Base-by-base conservation (phyloP, 2,888 invertebrate genomes). In the Cremastobaeus sp. region DNA sequence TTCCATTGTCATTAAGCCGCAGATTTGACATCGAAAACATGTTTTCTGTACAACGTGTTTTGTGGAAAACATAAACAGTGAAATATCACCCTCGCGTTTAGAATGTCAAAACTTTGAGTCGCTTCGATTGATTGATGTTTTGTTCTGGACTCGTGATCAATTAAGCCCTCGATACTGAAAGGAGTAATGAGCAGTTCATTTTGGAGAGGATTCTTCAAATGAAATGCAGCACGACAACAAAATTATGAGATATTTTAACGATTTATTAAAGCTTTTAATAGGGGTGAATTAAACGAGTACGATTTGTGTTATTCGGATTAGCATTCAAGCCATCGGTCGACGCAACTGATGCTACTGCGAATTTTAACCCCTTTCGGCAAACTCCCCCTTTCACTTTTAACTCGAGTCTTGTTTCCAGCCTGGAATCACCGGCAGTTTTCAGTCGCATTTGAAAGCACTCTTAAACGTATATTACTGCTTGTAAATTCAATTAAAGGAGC, bases 261-360 rank as follows among this genome's bases (percentile, higher is more conserved):
- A 69, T 74, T 77, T 72, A 68, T 69, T 66, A 57, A 41, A 62
- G 62, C 57, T 62, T 64, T 45, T 60, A 60, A 50, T 45, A 68
- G 71, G 75, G 75, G 71, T 62, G 74, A 74, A 72, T 74, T 76
- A 77, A 77, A 76, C 72, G 74, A 77, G 71, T 74, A 66, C 78
- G 77, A 79, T 78, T 78, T 76, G 79, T 76, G 72, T 69, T 70
- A 76, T 75, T 70, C 73, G 78, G 78, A 79, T 79, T 78, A 79
- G 75, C 74, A 78, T 79, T 76, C 76, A 62, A 74, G 70, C 72
- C 74, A 77, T 77, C 75, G 78, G 78, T 50, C 68, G 76, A 70
- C 78, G 74, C 78, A 79, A 77, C 78, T 78, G 79, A 79, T 79
- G 78, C 70, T 76, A 65, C 69, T 39, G 45, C 64, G 77, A 76